phyloP scores from a whole-genome alignment of 2,888 invertebrate genomes.

The Tipula lateralis region DNA sequence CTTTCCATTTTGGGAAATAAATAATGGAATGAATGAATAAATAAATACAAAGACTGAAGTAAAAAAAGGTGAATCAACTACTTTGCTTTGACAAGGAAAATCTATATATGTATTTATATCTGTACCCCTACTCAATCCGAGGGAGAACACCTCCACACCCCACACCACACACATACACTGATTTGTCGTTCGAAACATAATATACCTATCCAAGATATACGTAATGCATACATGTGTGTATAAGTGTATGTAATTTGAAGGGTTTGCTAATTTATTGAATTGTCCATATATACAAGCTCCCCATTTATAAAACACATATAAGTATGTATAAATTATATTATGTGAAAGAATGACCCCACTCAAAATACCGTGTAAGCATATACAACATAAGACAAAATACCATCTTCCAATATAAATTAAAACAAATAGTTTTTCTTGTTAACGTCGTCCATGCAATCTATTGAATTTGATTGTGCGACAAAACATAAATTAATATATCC shows the following conservation, averaged over 20 bases:
- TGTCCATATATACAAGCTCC: background rate
- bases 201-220: background rate
- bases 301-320: background rate
- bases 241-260: background rate
- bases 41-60: background rate
- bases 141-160: background rate
- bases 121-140: background rate
- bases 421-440: background rate
- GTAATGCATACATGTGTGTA: background rate
- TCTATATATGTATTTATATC: background rate
- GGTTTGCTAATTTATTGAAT: slow-evolving; percentile 9
- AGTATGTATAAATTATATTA: background rate
- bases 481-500: background rate
- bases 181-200: background rate
- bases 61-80: background rate
- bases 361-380: background rate
- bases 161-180: background rate
- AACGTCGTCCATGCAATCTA: background rate
- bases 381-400: background rate
- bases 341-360: background rate
- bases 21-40: background rate
- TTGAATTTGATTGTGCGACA: background rate
- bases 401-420: background rate
- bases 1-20: background rate
- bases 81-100: background rate